phyloP scores from a whole-genome alignment of 2,113 vertebrate genomes.

The Miniopterus natalensis region DNA sequence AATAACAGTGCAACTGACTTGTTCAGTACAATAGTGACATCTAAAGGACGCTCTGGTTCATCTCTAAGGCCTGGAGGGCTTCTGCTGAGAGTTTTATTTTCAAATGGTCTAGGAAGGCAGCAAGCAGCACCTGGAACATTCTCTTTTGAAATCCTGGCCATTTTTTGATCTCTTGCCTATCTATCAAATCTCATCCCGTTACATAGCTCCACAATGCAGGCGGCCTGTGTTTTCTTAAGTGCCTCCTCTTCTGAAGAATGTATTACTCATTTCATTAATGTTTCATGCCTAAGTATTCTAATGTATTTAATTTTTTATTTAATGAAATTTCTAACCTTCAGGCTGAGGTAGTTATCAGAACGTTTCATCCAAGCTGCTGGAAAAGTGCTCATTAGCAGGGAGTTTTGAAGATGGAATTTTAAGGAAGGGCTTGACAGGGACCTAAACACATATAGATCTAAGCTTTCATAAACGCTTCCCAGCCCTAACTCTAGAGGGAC shows the following conservation, averaged over 20 bases:
- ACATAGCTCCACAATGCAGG: constrained; percentile 56
- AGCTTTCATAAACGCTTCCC: constrained; percentile 45
- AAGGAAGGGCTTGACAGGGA: constrained; percentile 65
- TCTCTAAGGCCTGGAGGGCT: neutral
- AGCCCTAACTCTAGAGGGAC: constrained; percentile 3
- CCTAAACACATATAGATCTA: constrained; percentile 52
- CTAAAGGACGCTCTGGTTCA: constrained; percentile 18
- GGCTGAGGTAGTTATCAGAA: constrained; percentile 68
- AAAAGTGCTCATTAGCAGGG: constrained; percentile 72
- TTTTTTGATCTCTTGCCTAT: constrained; percentile 66
- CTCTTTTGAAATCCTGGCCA: constrained; percentile 53
- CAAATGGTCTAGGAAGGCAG: constrained; percentile 9
- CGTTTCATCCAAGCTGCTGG: constrained; percentile 53
- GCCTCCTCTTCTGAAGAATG: constrained; percentile 70
- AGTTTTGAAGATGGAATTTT: constrained; percentile 69
- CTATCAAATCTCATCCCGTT: constrained; percentile 64
- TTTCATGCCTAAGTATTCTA: constrained; percentile 81
- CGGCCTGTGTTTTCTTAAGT: constrained; percentile 73
- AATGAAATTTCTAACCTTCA: constrained; percentile 79
- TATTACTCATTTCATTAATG: constrained; percentile 79
- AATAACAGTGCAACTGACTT: constrained; percentile 30
- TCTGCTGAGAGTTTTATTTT: constrained; percentile 55
- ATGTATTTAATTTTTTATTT: constrained; percentile 83
- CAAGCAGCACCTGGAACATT: constrained; percentile 26
- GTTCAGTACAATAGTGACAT: constrained; percentile 43